These are phyloP conservation scores for Urocyon cinereoargenteus DNA, from an alignment of 2,797 vertebrate genomes.

Conservation along the genomic window DNA sequence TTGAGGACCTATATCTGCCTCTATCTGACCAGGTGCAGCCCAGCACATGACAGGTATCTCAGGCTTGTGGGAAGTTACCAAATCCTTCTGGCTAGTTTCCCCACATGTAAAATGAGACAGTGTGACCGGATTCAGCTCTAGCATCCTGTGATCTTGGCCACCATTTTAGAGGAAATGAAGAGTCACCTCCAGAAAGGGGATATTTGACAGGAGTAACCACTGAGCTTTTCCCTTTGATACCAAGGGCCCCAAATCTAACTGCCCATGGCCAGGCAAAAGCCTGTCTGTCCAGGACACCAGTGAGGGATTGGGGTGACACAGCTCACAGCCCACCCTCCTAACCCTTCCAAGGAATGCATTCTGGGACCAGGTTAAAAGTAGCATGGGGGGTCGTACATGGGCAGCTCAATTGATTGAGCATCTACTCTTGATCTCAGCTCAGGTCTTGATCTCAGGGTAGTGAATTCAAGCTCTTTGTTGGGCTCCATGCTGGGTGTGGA, in stretches of 20 bases:
- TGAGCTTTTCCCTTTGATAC: background rate
- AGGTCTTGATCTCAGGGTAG: background rate
- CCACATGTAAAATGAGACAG: background rate
- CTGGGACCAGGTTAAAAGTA: background rate
- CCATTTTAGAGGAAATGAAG: background rate
- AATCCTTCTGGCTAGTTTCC: background rate
- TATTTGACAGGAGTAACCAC: background rate
- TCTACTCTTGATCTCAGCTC: background rate
- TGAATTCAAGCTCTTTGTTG: rapidly evolving
- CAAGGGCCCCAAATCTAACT: background rate
- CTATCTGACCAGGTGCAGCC: background rate
- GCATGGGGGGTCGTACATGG: background rate
- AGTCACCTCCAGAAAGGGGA: background rate
- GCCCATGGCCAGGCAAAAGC: background rate
- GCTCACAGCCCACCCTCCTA: background rate
- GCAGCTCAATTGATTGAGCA: background rate
- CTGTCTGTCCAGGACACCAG: background rate
- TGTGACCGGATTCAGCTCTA: background rate
- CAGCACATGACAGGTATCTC: background rate
- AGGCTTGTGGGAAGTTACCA: background rate
- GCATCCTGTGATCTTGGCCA: background rate
- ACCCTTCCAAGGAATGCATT: background rate
- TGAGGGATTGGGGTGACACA: background rate
- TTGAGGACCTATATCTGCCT: background rate
- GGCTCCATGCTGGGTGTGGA: background rate